Evolutionary conservation across 2,113 vertebrate genomes (phyloP).

Genomic region (Apodemus speciosus): DNA sequence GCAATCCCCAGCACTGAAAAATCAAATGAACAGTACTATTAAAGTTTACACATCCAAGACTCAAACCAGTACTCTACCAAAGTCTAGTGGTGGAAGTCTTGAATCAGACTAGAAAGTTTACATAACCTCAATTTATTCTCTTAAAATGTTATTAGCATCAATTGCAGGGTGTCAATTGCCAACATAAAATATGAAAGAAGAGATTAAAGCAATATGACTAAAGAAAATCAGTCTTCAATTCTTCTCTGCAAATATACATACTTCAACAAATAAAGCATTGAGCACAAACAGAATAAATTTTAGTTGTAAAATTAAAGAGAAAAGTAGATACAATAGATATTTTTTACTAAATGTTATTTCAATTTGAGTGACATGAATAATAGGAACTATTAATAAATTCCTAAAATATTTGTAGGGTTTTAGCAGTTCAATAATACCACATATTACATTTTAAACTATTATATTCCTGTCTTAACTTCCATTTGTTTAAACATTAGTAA

Average conservation of each 20-base stretch:
- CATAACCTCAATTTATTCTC: not conserved
- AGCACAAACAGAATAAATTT: not conserved
- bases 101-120: not conserved
- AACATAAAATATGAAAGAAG: not conserved
- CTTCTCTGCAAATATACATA: not conserved
- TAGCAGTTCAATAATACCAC: not conserved
- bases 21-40: not conserved
- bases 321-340: not conserved
- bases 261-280: not conserved
- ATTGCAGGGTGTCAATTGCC: not conserved
- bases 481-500: not conserved
- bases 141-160: not conserved
- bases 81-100: not conserved
- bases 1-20: not conserved
- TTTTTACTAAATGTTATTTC: constrained; percentile 60
- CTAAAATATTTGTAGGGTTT: constrained; percentile 20
- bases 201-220: not conserved
- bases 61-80: not conserved
- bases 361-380: constrained; percentile 30
- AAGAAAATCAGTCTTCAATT: not conserved
- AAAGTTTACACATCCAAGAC: not conserved
- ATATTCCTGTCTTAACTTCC: not conserved
- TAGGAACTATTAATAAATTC: not conserved
- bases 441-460: not conserved
- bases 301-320: not conserved